Percentiles rank a stretch among this genome's conserved stretches.
Conservation (phyloP, 2,797 vertebrate genomes). For the Dendrocincla tyrannina region DNA sequence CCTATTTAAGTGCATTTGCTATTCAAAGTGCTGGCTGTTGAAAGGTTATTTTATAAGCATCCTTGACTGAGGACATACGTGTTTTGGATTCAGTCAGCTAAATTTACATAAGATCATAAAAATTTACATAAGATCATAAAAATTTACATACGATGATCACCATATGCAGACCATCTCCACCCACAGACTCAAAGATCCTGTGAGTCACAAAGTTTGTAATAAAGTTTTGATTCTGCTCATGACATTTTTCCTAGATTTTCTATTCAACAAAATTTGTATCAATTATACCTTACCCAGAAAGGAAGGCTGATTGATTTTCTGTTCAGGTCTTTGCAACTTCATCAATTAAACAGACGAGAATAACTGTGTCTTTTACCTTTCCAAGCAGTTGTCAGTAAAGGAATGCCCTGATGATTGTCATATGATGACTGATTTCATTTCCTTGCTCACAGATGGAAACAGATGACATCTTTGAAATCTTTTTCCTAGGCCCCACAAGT, state of each 20-base stretch:
- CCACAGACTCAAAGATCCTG: neutral
- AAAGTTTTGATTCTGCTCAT: neutral
- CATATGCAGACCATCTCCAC: neutral
- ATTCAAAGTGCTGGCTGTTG: neutral
- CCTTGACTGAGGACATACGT: neutral
- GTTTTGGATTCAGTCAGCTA: neutral
- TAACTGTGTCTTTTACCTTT: neutral
- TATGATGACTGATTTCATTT: neutral
- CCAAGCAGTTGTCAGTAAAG: neutral
- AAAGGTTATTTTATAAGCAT: neutral
- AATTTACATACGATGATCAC: neutral
- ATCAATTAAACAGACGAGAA: neutral
- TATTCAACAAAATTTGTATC: neutral
- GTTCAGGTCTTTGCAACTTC: neutral
- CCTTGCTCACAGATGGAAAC: neutral
- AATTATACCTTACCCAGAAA: neutral
- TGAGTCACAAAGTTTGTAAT: neutral
- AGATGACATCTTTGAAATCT: neutral
- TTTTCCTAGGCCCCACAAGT: neutral
- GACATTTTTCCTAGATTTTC: neutral
- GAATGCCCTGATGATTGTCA: neutral
- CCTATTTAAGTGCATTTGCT: neutral
- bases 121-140: neutral
- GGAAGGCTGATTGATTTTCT: constrained; percentile 5
- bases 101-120: constrained; percentile 2